A percentile compares a stretch with the other conserved stretches of the same genome.
Evolutionary conservation across 2,888 invertebrate species (phyloP).

Genomic region (Aspidapion aeneum): DNA sequence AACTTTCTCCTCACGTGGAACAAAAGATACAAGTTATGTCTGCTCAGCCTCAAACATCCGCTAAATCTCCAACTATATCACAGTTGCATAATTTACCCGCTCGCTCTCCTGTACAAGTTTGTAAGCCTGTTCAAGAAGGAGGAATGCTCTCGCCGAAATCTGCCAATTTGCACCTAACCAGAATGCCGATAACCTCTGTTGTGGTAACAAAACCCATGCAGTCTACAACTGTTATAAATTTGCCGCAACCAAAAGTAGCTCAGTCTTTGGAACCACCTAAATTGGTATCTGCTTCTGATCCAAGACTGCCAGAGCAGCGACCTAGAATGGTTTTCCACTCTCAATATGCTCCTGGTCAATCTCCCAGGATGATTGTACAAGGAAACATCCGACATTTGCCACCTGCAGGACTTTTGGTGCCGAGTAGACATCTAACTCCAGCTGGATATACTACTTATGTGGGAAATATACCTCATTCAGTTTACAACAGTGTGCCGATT

Average conservation of each 20-base stretch:
- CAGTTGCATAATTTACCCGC: slow-evolving; percentile 38
- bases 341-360: slow-evolving; percentile 30
- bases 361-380: slow-evolving; percentile 36
- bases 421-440: slow-evolving; percentile 33
- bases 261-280: slow-evolving; percentile 40
- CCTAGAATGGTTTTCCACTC: slow-evolving; percentile 47
- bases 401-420: slow-evolving; percentile 35
- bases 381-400: slow-evolving; percentile 31
- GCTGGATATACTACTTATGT: slow-evolving; percentile 23
- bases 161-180: slow-evolving; percentile 44
- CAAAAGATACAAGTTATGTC: slow-evolving; percentile 23
- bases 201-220: slow-evolving; percentile 57
- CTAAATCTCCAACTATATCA: slow-evolving; percentile 27
- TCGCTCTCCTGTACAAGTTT: slow-evolving; percentile 33
- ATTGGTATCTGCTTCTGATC: slow-evolving; percentile 37
- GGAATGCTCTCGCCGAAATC: slow-evolving; percentile 26
- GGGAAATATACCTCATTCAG: slow-evolving; percentile 24
- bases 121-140: slow-evolving; percentile 28
- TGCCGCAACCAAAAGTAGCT: slow-evolving; percentile 43
- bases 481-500: slow-evolving; percentile 20
- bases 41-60: slow-evolving; percentile 16
- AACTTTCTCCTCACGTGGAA: slow-evolving; percentile 16
- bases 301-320: slow-evolving; percentile 36
- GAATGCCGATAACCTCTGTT: slow-evolving; percentile 58
- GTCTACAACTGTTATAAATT: slow-evolving; percentile 48